Percentiles rank a stretch among this genome's conserved stretches.
Evolutionary conservation across 2,797 vertebrate species (phyloP).

Genomic region (Hipposideros larvatus): DNA sequence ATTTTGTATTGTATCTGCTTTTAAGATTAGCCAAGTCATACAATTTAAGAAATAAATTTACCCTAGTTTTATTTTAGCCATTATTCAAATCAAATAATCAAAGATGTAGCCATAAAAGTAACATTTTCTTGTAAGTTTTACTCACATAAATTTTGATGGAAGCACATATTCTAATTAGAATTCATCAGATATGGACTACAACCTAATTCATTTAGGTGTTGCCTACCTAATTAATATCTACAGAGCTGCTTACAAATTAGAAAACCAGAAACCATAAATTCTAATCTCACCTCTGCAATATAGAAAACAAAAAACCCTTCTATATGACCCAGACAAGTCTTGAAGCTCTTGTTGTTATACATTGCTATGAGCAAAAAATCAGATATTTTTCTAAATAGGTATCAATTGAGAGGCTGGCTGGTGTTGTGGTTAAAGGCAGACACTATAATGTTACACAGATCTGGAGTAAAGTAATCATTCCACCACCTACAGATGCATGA

Average conservation of each 20-base stretch:
- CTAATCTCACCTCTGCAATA: not conserved
- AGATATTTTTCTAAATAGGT: constrained; percentile 11
- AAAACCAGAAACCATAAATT: not conserved
- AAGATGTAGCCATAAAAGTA: not conserved
- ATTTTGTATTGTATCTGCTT: not conserved
- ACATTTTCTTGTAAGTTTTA: constrained; percentile 26
- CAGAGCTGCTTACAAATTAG: not conserved
- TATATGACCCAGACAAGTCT: not conserved
- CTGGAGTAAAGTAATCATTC: not conserved
- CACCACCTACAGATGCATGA: not conserved
- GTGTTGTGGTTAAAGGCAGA: constrained; percentile 14
- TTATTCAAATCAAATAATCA: not conserved
- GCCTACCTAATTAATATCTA: not conserved
- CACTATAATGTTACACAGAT: not conserved
- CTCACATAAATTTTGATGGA: constrained; percentile 27
- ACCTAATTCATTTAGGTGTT: not conserved
- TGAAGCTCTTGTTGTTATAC: not conserved
- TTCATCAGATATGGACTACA: not conserved
- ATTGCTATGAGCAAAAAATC: not conserved
- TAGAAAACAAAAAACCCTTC: not conserved
- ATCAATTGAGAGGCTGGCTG: not conserved
- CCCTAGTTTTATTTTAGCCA: not conserved
- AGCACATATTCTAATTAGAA: not conserved
- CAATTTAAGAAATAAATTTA: constrained; percentile 18
- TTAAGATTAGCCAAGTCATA: constrained; percentile 34